Conservation (phyloP, 30 jellyfish, hydroid and myxozoan species). For the Rhopilema esculentum region DNA sequence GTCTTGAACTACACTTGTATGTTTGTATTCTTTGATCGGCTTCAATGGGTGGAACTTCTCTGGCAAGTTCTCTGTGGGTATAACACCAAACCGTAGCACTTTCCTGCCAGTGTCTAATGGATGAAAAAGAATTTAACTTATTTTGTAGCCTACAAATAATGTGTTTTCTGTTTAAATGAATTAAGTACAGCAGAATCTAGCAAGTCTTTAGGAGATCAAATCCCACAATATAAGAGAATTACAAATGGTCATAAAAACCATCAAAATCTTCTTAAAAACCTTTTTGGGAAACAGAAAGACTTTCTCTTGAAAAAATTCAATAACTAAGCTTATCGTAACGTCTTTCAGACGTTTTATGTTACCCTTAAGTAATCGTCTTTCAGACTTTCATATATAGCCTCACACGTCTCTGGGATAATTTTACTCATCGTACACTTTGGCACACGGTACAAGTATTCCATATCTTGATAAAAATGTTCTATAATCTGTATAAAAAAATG, state of each 20-base stretch:
- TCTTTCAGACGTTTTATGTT: too few relatives aligned
- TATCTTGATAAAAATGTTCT: slow-evolving; percentile 7
- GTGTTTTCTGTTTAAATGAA: not conserved
- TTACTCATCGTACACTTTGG: slow-evolving; percentile 18
- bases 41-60: slow-evolving; percentile 43
- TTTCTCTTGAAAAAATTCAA: not conserved
- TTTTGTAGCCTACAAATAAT: not conserved
- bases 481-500: not conserved
- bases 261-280: not conserved
- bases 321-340: not conserved
- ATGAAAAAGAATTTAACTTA: not conserved
- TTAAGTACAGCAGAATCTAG: not conserved
- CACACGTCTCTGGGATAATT: slow-evolving; percentile 8
- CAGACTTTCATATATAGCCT: slow-evolving; percentile 1
- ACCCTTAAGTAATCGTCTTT: not conserved
- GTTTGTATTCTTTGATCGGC: slow-evolving; percentile 12
- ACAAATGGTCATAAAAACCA: not conserved
- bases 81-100: slow-evolving; percentile 15
- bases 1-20: slow-evolving; percentile 16
- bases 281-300: not conserved
- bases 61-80: slow-evolving; percentile 28
- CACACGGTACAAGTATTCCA: slow-evolving; percentile 21
- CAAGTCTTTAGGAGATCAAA: not conserved
- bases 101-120: not conserved
- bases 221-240: not conserved